Evolutionary conservation across 2,888 invertebrate genomes (phyloP).

Genomic region (Sesia bembeciformis): DNA sequence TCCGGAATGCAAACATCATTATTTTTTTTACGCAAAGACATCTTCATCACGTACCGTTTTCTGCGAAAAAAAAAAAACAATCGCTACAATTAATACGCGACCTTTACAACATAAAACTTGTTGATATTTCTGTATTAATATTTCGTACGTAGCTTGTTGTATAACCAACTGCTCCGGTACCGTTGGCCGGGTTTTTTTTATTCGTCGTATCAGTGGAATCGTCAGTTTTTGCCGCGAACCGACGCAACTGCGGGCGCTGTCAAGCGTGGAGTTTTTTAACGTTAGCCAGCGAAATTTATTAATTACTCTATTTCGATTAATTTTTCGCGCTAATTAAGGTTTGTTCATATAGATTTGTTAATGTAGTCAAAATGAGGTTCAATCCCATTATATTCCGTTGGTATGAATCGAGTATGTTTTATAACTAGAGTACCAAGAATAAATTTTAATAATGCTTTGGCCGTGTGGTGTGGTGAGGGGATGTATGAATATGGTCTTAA

Average conservation of each 20-base stretch:
- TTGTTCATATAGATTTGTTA: not conserved
- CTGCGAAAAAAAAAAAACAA: not conserved
- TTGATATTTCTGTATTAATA: slow-evolving; percentile 10
- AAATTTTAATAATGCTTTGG: no score
- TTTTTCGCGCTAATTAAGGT: not conserved
- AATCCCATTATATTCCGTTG: no score
- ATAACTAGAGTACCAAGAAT: no score
- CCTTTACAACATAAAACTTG: slow-evolving; percentile 10
- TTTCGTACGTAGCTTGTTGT: slow-evolving; percentile 17
- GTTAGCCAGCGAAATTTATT: slow-evolving; percentile 2
- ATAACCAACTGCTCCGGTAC: slow-evolving; percentile 12
- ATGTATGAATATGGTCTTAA: no score
- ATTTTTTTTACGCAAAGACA: not conserved
- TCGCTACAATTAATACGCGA: slow-evolving; percentile 4
- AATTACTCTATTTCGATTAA: slow-evolving; percentile 2
- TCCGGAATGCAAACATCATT: no score
- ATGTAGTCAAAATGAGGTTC: not conserved
- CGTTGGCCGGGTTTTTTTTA: slow-evolving; percentile 12
- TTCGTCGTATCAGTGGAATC: slow-evolving; percentile 13
- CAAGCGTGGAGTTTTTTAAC: slow-evolving; percentile 14
- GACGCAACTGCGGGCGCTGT: slow-evolving; percentile 14
- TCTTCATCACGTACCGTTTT: not conserved
- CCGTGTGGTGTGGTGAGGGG: no score
- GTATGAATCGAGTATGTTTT: no score
- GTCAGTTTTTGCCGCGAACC: slow-evolving; percentile 15